These are phyloP conservation scores for Heterocephalus glaber DNA, from an alignment of 2,113 vertebrate species.

Conservation along the genomic window DNA sequence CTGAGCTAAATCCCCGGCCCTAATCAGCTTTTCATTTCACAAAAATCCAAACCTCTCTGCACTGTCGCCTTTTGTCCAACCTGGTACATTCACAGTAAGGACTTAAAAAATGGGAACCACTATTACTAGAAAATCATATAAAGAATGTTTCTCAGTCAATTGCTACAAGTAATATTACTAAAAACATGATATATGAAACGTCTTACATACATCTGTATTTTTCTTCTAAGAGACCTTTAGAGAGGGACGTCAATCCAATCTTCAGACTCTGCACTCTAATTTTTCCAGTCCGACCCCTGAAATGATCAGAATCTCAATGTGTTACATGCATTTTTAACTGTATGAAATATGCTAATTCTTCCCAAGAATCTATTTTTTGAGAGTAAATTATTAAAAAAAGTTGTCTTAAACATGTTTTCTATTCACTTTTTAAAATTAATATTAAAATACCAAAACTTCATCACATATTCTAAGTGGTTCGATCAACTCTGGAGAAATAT, in stretches of 20 bases:
- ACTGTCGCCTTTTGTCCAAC: neutral
- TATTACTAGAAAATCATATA: neutral
- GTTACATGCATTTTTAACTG: slow-evolving; percentile 60
- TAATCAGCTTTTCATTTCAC: slow-evolving; percentile 48
- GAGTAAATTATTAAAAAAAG: slow-evolving; percentile 54
- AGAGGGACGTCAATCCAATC: slow-evolving; percentile 96
- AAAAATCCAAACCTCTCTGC: neutral
- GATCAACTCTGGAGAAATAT: slow-evolving; percentile 45
- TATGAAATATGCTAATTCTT: slow-evolving; percentile 51
- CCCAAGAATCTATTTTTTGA: slow-evolving; percentile 57
- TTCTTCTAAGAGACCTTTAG: slow-evolving; percentile 96
- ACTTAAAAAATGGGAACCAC: neutral
- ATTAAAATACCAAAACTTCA: slow-evolving; percentile 54
- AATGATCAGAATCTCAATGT: slow-evolving; percentile 75
- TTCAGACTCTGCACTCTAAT: slow-evolving; percentile 96
- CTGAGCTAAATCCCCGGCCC: no score
- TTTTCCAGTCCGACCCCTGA: slow-evolving; percentile 96
- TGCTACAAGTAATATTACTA: neutral
- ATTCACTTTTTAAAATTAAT: slow-evolving; percentile 61
- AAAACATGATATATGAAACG: neutral
- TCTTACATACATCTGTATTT: slow-evolving; percentile 96
- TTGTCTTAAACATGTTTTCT: slow-evolving; percentile 47
- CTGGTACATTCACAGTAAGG: neutral
- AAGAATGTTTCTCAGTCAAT: neutral
- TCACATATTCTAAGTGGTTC: slow-evolving; percentile 65